These are phyloP conservation scores for Metellina segmentata DNA, from an alignment of 2,888 invertebrate species.

Conservation along the genomic window DNA sequence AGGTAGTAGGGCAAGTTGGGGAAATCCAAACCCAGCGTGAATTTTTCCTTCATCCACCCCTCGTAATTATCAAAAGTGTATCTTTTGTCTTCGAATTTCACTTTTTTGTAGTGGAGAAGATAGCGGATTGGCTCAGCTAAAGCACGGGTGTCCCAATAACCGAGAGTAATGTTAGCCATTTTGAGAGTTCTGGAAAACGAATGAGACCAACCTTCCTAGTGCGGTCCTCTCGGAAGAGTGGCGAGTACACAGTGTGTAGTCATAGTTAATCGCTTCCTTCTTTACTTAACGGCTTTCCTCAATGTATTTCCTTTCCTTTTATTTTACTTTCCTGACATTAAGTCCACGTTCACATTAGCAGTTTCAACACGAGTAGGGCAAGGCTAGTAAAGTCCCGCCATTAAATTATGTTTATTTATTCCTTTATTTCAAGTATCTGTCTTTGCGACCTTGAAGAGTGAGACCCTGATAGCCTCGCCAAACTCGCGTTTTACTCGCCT, in stretches of 20 bases:
- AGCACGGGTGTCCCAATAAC: constrained; percentile 32
- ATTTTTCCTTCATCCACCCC: constrained; percentile 24
- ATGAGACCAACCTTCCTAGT: background rate
- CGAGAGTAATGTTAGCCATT: background rate
- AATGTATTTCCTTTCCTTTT: too few species aligned
- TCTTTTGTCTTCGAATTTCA: constrained; percentile 26
- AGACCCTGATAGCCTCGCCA: too few species aligned
- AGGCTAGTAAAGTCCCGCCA: too few species aligned
- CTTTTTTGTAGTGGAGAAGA: constrained; percentile 26
- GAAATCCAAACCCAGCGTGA: constrained; percentile 33
- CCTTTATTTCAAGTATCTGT: too few species aligned
- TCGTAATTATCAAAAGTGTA: background rate
- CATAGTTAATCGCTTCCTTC: background rate
- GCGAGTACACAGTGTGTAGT: background rate
- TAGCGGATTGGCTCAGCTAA: constrained; percentile 32
- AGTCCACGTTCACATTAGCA: too few species aligned
- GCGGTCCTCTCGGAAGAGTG: background rate
- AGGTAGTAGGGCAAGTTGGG: constrained; percentile 43
- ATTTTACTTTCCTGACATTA: too few species aligned
- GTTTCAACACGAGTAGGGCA: too few species aligned
- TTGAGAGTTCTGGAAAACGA: background rate
- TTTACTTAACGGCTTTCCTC: background rate
- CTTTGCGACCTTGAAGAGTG: too few species aligned
- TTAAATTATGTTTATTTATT: too few species aligned
- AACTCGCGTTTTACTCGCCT: too few species aligned